These are phyloP conservation scores for Sisyra terminalis DNA, from an alignment of 2,888 invertebrate species.

Conservation along the genomic window DNA sequence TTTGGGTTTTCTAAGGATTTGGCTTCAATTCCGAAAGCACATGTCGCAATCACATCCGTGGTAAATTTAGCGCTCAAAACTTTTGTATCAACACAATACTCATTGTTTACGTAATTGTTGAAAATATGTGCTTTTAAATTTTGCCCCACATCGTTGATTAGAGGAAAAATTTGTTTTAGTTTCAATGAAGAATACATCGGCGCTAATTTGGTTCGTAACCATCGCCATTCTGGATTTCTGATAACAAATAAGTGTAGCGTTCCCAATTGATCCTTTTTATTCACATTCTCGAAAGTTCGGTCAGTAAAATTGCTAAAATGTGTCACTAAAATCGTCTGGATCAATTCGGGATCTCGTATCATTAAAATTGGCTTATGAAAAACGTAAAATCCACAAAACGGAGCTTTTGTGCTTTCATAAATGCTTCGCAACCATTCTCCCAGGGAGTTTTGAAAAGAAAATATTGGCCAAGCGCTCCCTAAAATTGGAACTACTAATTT, in stretches of 20 bases:
- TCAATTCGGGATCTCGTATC: conserved; percentile 27
- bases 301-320: conserved; percentile 32
- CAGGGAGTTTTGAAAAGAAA: no score
- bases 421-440: no score
- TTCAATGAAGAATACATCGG: conserved; percentile 37
- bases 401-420: no score
- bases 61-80: neutral
- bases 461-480: no score
- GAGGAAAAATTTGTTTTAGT: conserved; percentile 32
- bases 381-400: conserved; percentile 26
- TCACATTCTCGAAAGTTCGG: conserved; percentile 25
- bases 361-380: conserved; percentile 30
- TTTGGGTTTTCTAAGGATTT: conserved; percentile 1
- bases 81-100: neutral
- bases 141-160: conserved; percentile 20
- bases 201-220: conserved; percentile 30
- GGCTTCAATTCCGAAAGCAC: conserved; percentile 2
- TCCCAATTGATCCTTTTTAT: conserved; percentile 25
- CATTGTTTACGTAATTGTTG: neutral
- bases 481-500: no score
- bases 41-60: conserved; percentile 1
- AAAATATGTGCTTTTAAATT: neutral
- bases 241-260: conserved; percentile 26
- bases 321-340: conserved; percentile 28
- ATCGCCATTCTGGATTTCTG: conserved; percentile 34